Percentiles rank a stretch among this genome's conserved stretches.
phyloP scores from a whole-genome alignment of 1,140 invertebrate genomes.

The Chrysopa pallens region DNA sequence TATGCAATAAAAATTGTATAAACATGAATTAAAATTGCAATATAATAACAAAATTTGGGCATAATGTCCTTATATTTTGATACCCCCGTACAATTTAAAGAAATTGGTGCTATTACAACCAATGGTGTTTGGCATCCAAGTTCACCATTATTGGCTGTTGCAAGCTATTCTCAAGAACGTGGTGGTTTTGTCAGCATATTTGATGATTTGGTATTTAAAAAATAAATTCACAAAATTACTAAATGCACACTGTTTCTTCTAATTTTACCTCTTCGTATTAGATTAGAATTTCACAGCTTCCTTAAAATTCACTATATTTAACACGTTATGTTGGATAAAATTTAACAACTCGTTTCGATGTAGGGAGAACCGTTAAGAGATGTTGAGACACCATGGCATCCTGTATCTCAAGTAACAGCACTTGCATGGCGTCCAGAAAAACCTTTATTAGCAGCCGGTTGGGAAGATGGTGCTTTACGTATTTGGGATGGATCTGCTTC shows the following conservation, averaged over 20 bases:
- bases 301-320: too few species aligned
- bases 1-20: not conserved
- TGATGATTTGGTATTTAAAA: constrained; percentile 53
- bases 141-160: constrained; percentile 63
- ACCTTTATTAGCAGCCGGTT: constrained; percentile 64
- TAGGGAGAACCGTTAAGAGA: constrained; percentile 64
- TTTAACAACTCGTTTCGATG: constrained; percentile 5
- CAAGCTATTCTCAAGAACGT: constrained; percentile 68
- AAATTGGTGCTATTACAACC: constrained; percentile 49
- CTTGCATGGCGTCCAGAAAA: constrained; percentile 80
- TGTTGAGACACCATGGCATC: constrained; percentile 54
- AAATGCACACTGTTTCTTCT: too few species aligned
- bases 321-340: too few species aligned
- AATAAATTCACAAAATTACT: too few species aligned
- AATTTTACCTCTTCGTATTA: too few species aligned
- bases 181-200: constrained; percentile 78
- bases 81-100: constrained; percentile 47
- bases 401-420: constrained; percentile 56
- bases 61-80: constrained; percentile 62
- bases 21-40: too few species aligned
- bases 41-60: not conserved
- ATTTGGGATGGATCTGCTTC: constrained; percentile 49
- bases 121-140: constrained; percentile 62
- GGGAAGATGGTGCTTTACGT: constrained; percentile 79
- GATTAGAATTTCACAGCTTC: too few species aligned